Evolutionary conservation across 1,140 invertebrate genomes (phyloP).

Genomic region (Cotesia vestalis): DNA sequence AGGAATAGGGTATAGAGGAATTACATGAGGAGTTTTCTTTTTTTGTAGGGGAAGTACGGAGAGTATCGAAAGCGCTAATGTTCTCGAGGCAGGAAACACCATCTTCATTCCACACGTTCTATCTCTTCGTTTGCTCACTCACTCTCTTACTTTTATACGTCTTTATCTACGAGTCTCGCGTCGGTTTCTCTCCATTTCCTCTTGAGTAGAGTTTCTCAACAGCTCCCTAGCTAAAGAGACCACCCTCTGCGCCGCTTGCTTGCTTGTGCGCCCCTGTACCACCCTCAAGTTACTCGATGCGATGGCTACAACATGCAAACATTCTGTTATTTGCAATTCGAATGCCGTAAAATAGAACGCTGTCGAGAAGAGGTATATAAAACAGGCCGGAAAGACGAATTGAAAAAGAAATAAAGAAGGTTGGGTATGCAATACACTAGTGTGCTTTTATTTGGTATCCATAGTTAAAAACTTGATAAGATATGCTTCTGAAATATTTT

Average conservation of each 20-base stretch:
- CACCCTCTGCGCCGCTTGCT: slow-evolving; percentile 20
- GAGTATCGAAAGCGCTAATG: slow-evolving; percentile 65
- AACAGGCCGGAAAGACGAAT: slow-evolving; percentile 36
- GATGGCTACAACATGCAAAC: slow-evolving; percentile 67
- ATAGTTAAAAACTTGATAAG: slow-evolving; percentile 50
- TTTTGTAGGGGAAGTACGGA: slow-evolving; percentile 36
- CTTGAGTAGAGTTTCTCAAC: slow-evolving; percentile 49
- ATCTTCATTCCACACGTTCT: slow-evolving; percentile 60
- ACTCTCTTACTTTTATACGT: slow-evolving; percentile 65
- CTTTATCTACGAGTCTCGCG: slow-evolving; percentile 61
- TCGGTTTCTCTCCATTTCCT: slow-evolving; percentile 63
- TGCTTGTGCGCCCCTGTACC: slow-evolving; percentile 24
- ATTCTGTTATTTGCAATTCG: slow-evolving; percentile 68
- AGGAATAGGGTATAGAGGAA: slow-evolving; percentile 21
- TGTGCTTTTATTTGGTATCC: slow-evolving; percentile 49
- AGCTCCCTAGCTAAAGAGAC: slow-evolving; percentile 28
- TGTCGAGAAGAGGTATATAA: slow-evolving; percentile 39
- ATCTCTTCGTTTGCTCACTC: slow-evolving; percentile 47
- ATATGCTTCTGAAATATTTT: slow-evolving; percentile 53
- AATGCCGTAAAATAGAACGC: slow-evolving; percentile 59
- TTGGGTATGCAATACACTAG: slow-evolving; percentile 13
- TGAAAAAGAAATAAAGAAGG: slow-evolving; percentile 39
- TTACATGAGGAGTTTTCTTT: slow-evolving; percentile 32
- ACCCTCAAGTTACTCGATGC: slow-evolving; percentile 55
- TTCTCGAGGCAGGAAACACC: slow-evolving; percentile 63